A percentile compares a stretch with the other conserved stretches of the same genome.
These are phyloP conservation scores for Speoplatyrhinus poulsoni DNA, from an alignment of 2,113 vertebrate genomes.

Conservation along the genomic window DNA sequence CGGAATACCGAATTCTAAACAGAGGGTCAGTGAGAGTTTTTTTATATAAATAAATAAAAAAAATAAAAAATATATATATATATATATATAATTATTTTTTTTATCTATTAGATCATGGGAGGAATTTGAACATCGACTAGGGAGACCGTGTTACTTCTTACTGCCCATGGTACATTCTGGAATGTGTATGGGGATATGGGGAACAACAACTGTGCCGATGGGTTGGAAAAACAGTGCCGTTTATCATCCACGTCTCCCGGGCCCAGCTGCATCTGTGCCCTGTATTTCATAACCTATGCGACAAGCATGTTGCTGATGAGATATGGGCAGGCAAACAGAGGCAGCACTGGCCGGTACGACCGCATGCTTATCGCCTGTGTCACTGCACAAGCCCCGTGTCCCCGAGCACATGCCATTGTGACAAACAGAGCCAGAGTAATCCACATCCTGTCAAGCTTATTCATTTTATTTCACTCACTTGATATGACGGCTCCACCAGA, in stretches of 20 bases:
- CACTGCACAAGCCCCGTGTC: slow-evolving; percentile 54
- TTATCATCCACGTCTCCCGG: slow-evolving; percentile 35
- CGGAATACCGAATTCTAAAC: no score
- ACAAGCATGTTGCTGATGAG: slow-evolving; percentile 52
- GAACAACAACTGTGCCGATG: not conserved
- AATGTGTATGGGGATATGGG: not conserved
- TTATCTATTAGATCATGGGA: not conserved
- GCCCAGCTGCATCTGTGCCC: slow-evolving; percentile 28
- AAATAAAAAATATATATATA: no score
- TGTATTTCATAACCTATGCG: slow-evolving; percentile 59
- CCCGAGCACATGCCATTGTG: slow-evolving; percentile 42
- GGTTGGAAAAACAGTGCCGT: not conserved
- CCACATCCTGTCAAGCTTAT: no score
- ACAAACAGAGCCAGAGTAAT: no score
- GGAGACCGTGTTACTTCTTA: not conserved
- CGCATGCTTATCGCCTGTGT: slow-evolving; percentile 53
- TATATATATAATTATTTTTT: no score
- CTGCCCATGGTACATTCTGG: not conserved
- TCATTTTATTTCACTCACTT: no score
- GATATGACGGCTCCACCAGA: no score
- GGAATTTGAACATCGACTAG: not conserved
- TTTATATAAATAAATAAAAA: not conserved
- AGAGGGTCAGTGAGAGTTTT: not conserved
- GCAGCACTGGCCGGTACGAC: slow-evolving; percentile 44
- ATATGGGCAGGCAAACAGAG: slow-evolving; percentile 64